These are phyloP conservation scores for Notamacropus eugenii DNA, from an alignment of 2,797 vertebrate species.

Conservation along the genomic window DNA sequence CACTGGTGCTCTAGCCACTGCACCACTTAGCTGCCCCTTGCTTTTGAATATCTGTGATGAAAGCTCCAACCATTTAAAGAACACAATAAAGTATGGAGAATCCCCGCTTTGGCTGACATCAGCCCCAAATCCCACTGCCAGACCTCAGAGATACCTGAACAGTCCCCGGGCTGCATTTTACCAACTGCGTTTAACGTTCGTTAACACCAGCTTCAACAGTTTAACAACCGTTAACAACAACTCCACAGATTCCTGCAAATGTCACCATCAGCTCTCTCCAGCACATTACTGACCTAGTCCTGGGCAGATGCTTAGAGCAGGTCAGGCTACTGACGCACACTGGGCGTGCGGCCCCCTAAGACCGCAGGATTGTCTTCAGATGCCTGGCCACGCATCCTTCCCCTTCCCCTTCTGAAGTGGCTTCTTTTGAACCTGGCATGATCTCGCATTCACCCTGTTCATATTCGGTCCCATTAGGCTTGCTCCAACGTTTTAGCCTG, in stretches of 20 bases:
- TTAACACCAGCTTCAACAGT: neutral
- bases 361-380: no score
- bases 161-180: neutral
- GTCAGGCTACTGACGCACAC: neutral
- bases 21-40: neutral
- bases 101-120: neutral
- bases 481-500: no score
- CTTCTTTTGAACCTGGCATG: no score
- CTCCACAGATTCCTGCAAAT: neutral
- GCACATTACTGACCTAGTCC: neutral
- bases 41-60: neutral
- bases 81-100: neutral
- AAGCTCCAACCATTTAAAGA: neutral
- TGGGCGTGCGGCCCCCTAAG: no score
- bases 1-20: no score
- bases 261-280: neutral
- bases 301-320: neutral
- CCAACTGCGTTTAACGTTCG: neutral
- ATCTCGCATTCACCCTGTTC: no score
- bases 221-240: neutral
- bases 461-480: no score
- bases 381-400: no score
- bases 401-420: no score
- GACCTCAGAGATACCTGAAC: accelerated
- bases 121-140: neutral